Conservation (phyloP, 2,888 invertebrate species). For the Aethes cnicana region DNA sequence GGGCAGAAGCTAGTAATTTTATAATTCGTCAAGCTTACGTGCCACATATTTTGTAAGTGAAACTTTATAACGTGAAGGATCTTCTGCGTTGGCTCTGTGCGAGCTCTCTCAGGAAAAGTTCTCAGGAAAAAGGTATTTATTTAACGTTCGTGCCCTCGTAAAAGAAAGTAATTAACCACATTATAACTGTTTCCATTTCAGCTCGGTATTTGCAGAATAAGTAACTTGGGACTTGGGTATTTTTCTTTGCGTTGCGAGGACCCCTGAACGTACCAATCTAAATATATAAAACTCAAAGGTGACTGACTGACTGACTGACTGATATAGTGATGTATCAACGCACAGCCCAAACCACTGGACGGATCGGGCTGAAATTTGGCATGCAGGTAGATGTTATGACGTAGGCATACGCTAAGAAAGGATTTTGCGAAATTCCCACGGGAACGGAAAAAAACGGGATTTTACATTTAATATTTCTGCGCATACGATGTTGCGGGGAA, state of each 20-base stretch:
- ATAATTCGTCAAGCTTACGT: conserved; percentile 9
- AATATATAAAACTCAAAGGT: neutral
- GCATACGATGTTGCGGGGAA: no score
- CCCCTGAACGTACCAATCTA: neutral
- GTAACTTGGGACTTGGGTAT: conserved; percentile 7
- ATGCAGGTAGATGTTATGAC: no score
- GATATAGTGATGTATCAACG: no score
- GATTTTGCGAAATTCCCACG: no score
- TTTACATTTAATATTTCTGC: no score
- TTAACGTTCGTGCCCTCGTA: conserved; percentile 12
- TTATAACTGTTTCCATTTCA: conserved; percentile 21
- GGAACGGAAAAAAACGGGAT: no score
- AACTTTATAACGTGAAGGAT: conserved; percentile 1
- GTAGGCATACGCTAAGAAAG: no score
- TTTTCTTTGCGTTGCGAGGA: neutral
- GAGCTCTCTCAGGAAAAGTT: conserved; percentile 10
- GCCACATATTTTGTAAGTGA: conserved; percentile 2
- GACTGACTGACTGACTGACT: no score
- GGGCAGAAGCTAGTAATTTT: no score
- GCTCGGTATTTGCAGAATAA: conserved; percentile 7
- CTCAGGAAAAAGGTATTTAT: conserved; percentile 12
- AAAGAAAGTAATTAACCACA: conserved; percentile 26
- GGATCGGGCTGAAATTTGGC: no score
- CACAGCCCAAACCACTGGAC: no score
- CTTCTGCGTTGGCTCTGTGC: neutral